These are phyloP conservation scores for Phymanthus crucifer DNA, from an alignment of 92 coral and sea anemone species.

Conservation along the genomic window DNA sequence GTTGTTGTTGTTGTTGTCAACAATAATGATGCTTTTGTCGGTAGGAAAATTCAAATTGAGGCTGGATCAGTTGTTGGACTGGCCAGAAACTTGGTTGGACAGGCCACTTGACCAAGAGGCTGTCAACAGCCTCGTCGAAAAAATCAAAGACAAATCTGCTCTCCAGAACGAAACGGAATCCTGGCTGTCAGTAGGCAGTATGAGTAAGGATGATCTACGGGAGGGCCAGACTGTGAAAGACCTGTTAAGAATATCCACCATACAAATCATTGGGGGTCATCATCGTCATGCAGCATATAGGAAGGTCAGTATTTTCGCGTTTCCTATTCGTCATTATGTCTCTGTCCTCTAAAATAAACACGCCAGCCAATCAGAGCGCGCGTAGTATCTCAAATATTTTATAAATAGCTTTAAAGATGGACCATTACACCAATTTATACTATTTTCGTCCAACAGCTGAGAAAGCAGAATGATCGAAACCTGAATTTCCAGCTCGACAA, in stretches of 20 bases:
- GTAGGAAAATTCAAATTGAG: slow-evolving; percentile 36
- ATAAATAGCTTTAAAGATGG: not conserved
- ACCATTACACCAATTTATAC: not conserved
- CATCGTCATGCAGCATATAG: slow-evolving; percentile 46
- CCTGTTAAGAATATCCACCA: slow-evolving; percentile 20
- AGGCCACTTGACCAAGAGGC: slow-evolving; percentile 16
- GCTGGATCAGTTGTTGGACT: slow-evolving; percentile 15
- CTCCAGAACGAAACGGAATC: slow-evolving; percentile 33
- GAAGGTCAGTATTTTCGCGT: slow-evolving; percentile 22
- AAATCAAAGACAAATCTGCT: slow-evolving; percentile 17
- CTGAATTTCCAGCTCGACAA: slow-evolving; percentile 16
- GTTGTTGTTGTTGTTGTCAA: too few species aligned
- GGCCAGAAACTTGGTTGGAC: slow-evolving; percentile 45
- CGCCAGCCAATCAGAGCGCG: not conserved
- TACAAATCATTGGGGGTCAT: slow-evolving; percentile 37
- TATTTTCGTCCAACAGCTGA: not conserved
- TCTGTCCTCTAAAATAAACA: too few species aligned
- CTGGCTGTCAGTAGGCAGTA: slow-evolving; percentile 38
- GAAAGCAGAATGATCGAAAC: slow-evolving; percentile 4
- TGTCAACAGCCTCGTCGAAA: slow-evolving; percentile 18
- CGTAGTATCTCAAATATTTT: not conserved
- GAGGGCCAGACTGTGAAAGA: slow-evolving; percentile 14
- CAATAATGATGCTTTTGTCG: not conserved
- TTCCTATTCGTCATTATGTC: not conserved
- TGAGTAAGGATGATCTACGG: slow-evolving; percentile 27